Evolutionary conservation across 1,140 invertebrate genomes (phyloP), one percentile per base, ranked within the genome.

Genomic region (Eciton burchellii): DNA sequence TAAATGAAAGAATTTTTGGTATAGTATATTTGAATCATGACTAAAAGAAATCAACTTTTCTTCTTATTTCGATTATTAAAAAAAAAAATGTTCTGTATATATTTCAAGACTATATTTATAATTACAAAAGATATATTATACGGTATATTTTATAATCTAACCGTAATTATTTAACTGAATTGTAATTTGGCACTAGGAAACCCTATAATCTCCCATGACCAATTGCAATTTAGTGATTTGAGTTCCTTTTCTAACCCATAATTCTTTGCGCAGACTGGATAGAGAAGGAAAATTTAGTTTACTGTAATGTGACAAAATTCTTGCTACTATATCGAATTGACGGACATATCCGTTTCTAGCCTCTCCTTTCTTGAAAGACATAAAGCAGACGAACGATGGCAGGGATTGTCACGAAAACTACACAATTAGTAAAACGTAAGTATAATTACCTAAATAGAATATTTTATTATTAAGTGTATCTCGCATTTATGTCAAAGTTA

Each of bases 391-490:
- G 43, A 16, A 56, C 21, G 49, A 79, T 79, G 74, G 74, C 74
- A 43, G n/a, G n/a, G 16, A 16, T 79, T 21, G 21, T 68, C 14
- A 4, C 12, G 19, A 79, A 70, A 70, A 56, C 49, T 16, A 45
- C 21, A 3, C 35, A 57, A 43, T 45, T 79, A 16, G 12, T 45
- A 45, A 79, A 57, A 79, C 5, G 74, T 79, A 79, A 1, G 74
- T 1, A 16, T 6, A 11, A 56, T 68, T 6, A 68, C 68, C 26
- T 43, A 21, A 54, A 12, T 16, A 26, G 14, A 54, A 12, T 16
- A 43, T n/a, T 65, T 21, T n/a, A 21, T 56, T 2, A 24, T 29
- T 59, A 14, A 0, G 1, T 63, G 5, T 19, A 1, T 65, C 4
- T 3, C 12, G 16, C 6, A 8, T 52, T 54, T 68, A 29, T 70